Evolutionary conservation across 37 sponge, comb jelly and placozoan species (phyloP).

Genomic region (Beroe ovata): DNA sequence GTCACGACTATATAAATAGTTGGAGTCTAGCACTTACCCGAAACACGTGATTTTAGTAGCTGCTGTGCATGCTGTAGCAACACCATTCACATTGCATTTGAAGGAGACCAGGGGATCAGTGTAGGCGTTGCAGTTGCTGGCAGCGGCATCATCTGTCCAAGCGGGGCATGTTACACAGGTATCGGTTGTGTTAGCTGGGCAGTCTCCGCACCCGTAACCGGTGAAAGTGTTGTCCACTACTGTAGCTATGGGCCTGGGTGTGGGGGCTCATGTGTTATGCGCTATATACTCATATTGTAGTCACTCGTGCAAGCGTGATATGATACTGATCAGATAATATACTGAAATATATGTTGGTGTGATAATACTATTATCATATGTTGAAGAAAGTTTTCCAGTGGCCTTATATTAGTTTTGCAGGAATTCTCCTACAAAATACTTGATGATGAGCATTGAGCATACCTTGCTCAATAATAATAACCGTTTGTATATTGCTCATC

Average conservation of each 20-base stretch:
- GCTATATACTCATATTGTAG: no score
- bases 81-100: background rate
- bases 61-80: background rate
- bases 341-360: no score
- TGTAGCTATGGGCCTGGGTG: background rate
- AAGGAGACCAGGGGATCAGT: background rate
- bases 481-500: no score
- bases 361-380: no score
- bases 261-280: background rate
- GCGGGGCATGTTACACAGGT: background rate
- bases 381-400: background rate
- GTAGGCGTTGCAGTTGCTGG: background rate
- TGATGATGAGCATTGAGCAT: no score
- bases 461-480: no score
- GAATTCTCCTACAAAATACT: background rate
- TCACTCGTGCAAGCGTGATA: no score
- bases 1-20: no score
- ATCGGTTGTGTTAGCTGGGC: background rate
- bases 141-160: background rate
- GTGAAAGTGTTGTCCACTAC: background rate
- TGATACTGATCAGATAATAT: no score
- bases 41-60: background rate
- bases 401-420: background rate
- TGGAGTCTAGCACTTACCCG: no score
- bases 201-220: background rate